A percentile compares a stretch with the other conserved stretches of the same genome.
Evolutionary conservation across 2,888 invertebrate species (phyloP).

Genomic region (Epirrhoe tristata): DNA sequence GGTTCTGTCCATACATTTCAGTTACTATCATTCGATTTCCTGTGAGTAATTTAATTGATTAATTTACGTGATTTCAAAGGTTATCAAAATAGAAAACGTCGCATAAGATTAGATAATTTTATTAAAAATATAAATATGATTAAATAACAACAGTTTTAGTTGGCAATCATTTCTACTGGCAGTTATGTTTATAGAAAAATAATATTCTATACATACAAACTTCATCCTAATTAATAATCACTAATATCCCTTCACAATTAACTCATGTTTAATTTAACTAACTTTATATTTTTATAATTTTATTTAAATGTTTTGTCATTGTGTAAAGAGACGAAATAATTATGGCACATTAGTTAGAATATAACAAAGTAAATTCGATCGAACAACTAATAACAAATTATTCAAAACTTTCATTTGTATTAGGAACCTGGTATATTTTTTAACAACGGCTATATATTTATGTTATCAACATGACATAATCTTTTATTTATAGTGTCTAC

Average conservation of each 20-base stretch:
- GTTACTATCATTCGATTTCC: slow-evolving; percentile 6
- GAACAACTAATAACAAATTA: slow-evolving; percentile 9
- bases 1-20: slow-evolving; percentile 8
- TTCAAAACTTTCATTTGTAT: slow-evolving; percentile 7
- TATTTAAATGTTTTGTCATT: slow-evolving; percentile 2
- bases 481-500: slow-evolving; percentile 21
- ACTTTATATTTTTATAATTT: background rate
- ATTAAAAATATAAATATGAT: slow-evolving; percentile 57
- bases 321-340: slow-evolving; percentile 35
- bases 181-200: slow-evolving; percentile 41
- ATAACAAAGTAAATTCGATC: slow-evolving; percentile 16
- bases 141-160: slow-evolving; percentile 44
- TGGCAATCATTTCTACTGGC: slow-evolving; percentile 26
- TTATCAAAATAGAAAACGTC: slow-evolving; percentile 39
- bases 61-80: slow-evolving; percentile 2
- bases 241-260: slow-evolving; percentile 35
- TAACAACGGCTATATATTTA: slow-evolving; percentile 1
- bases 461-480: slow-evolving; percentile 15
- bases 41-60: slow-evolving; percentile 20
- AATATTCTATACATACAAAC: slow-evolving; percentile 38
- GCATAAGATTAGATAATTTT: slow-evolving; percentile 50
- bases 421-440: slow-evolving; percentile 9
- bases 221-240: slow-evolving; percentile 23
- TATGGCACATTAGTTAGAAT: slow-evolving; percentile 43
- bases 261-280: slow-evolving; percentile 9